Evolutionary conservation across 2,797 vertebrate genomes (phyloP).

Genomic region (Mus spretus): DNA sequence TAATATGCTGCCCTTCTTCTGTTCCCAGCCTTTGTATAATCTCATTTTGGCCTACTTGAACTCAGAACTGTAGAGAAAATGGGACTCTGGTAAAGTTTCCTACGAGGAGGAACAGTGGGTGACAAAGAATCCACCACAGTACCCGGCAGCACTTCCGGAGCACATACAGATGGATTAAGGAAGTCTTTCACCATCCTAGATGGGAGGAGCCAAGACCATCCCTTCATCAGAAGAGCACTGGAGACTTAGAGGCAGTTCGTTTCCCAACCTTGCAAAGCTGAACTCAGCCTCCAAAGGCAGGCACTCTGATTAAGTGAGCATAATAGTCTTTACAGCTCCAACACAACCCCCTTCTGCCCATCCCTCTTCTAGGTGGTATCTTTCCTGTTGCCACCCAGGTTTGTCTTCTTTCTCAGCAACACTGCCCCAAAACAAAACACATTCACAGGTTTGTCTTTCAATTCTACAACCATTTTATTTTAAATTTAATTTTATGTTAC

Average conservation of each 20-base stretch:
- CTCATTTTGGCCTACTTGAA: neutral
- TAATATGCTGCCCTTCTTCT: neutral
- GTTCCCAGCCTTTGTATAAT: neutral
- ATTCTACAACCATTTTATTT: neutral
- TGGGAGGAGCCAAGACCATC: neutral
- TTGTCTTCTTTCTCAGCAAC: neutral
- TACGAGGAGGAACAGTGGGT: neutral
- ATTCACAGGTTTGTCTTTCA: neutral
- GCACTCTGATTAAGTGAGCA: neutral
- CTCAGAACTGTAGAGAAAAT: neutral
- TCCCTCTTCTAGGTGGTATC: neutral
- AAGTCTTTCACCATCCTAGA: neutral
- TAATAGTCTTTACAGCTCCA: neutral
- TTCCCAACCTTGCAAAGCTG: neutral
- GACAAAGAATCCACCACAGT: neutral
- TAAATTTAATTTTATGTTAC: neutral
- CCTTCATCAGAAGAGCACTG: neutral
- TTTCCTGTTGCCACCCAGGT: no score
- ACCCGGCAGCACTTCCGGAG: neutral
- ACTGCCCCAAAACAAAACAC: neutral
- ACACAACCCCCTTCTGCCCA: neutral
- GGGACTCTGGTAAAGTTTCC: neutral
- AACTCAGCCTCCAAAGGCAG: neutral
- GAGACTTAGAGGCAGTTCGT: neutral
- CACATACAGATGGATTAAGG: neutral